Evolutionary conservation across 2,797 vertebrate species (phyloP).

Genomic region (Rhynchonycteris naso): DNA sequence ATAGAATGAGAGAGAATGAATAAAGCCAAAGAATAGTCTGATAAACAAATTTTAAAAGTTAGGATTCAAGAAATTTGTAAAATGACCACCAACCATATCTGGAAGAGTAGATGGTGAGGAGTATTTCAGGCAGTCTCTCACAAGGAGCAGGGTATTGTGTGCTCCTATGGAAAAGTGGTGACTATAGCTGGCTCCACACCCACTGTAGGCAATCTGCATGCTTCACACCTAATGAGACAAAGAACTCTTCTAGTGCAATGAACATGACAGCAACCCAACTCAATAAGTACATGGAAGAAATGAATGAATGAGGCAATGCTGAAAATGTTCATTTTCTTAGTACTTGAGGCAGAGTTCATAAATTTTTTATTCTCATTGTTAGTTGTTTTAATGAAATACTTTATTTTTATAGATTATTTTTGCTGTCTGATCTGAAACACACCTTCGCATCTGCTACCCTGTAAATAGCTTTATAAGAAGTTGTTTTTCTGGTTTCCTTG

Average conservation of each 20-base stretch:
- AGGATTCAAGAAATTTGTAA: not conserved
- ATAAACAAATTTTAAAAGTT: not conserved
- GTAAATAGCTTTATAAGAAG: not conserved
- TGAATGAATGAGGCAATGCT: not conserved
- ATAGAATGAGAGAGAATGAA: not conserved
- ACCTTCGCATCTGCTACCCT: not conserved
- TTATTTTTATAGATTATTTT: not conserved
- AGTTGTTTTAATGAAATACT: not conserved
- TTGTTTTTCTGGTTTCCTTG: not conserved
- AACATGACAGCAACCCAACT: not conserved
- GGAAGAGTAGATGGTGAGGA: not conserved
- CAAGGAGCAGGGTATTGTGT: not conserved
- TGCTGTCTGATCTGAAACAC: not conserved
- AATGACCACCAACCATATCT: not conserved
- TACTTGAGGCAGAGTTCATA: not conserved
- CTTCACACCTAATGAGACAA: not conserved
- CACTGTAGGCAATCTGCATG: rapidly evolving
- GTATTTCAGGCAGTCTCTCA: not conserved
- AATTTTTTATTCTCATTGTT: not conserved
- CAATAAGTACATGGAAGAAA: not conserved
- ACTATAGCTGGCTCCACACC: rapidly evolving
- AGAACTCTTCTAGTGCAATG: not conserved
- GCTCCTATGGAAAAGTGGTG: not conserved
- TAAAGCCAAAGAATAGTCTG: not conserved
- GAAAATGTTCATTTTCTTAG: not conserved